Conservation (phyloP, 2,113 vertebrate genomes). For the Prinia subflava region DNA sequence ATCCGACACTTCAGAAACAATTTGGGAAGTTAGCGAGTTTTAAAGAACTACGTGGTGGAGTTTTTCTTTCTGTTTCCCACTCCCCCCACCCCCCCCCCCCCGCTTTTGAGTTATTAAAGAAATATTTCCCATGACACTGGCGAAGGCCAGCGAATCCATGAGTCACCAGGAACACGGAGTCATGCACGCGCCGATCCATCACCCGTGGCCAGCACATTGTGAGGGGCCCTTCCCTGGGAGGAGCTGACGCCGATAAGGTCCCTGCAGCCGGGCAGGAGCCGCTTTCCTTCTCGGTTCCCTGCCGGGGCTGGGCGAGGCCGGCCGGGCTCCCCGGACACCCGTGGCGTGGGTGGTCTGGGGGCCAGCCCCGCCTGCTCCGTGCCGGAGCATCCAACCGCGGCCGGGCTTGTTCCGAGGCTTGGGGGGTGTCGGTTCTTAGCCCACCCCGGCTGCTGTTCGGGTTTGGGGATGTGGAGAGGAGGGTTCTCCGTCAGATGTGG, state of each 20-base stretch:
- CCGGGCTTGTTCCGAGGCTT: neutral
- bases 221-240: slow-evolving; percentile 30
- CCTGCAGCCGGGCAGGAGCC: neutral
- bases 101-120: slow-evolving; percentile 42
- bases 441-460: neutral
- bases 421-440: neutral
- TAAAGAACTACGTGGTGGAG: neutral
- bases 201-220: neutral
- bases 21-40: neutral
- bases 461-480: neutral
- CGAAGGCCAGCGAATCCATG: slow-evolving; percentile 21
- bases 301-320: neutral
- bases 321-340: neutral
- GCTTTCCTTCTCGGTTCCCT: neutral
- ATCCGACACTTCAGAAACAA: neutral
- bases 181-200: slow-evolving; percentile 7
- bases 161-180: slow-evolving; percentile 56
- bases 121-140: slow-evolving; percentile 56
- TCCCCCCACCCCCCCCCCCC: too few relatives aligned
- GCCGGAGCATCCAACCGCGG: neutral
- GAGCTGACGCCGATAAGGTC: neutral
- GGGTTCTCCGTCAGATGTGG: fast-evolving
- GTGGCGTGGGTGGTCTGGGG: neutral
- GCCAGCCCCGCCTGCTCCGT: neutral
- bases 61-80: slow-evolving; percentile 12